Evolutionary conservation across 2,113 vertebrate genomes (phyloP).

Genomic region (Tupaia chinensis): DNA sequence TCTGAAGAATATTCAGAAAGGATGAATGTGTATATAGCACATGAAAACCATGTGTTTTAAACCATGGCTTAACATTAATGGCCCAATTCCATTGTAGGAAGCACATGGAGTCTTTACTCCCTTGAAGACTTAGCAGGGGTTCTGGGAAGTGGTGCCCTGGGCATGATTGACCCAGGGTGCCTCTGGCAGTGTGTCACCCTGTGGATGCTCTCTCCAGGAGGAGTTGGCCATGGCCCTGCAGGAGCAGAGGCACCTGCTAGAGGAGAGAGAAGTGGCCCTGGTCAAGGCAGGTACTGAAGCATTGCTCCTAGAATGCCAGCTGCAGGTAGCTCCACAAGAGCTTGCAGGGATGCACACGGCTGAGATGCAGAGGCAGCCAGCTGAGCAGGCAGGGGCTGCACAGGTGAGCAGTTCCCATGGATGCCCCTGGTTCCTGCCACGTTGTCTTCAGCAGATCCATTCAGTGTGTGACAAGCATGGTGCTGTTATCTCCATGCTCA

Average conservation of each 20-base stretch:
- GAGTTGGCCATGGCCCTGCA: conserved; percentile 75
- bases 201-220: conserved; percentile 65
- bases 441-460: not conserved
- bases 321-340: conserved; percentile 87
- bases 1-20: not conserved
- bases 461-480: no score
- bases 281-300: conserved; percentile 88
- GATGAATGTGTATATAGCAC: not conserved
- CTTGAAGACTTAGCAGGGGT: not conserved
- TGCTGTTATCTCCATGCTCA: no score
- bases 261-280: conserved; percentile 87
- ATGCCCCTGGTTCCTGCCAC: not conserved
- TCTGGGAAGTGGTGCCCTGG: not conserved
- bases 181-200: not conserved
- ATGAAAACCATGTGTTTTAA: not conserved
- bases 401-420: not conserved
- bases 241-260: conserved; percentile 86
- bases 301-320: conserved; percentile 88
- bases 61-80: not conserved
- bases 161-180: not conserved
- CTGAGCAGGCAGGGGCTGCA: not conserved
- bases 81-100: not conserved
- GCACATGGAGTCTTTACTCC: not conserved
- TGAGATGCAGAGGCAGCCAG: conserved; percentile 79
- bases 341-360: conserved; percentile 80